phyloP scores from a whole-genome alignment of 2,113 vertebrate species.

The Scomber japonicus region DNA sequence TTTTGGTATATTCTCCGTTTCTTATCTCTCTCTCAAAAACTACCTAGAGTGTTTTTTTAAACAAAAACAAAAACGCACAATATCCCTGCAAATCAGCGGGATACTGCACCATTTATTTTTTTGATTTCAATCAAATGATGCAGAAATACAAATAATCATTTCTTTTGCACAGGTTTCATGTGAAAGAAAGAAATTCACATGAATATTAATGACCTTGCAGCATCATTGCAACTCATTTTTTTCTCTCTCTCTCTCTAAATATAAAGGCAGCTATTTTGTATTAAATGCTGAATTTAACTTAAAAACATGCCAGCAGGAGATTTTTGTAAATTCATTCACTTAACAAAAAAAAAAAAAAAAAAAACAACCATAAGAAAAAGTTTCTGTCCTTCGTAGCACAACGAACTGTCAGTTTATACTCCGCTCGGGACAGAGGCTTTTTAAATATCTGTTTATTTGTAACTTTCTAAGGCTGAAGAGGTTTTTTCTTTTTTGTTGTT shows the following conservation, averaged over 20 bases:
- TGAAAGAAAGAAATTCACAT: constrained; percentile 2
- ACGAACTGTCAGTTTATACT: not conserved
- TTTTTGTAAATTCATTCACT: constrained; percentile 20
- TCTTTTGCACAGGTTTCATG: constrained; percentile 1
- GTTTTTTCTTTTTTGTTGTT: not conserved
- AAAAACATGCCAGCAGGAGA: constrained; percentile 57
- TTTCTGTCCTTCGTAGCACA: constrained; percentile 6
- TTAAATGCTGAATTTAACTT: constrained; percentile 29
- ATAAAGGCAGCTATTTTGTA: constrained; percentile 63
- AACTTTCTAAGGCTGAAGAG: not conserved
- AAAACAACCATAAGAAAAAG: no score
- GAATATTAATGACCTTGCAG: not conserved
- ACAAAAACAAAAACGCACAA: not conserved
- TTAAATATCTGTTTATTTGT: not conserved
- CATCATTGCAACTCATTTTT: constrained; percentile 17
- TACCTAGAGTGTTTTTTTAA: not conserved
- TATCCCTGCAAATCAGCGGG: not conserved
- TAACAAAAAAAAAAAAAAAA: no score
- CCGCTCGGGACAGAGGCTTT: constrained; percentile 24
- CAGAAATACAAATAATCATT: not conserved
- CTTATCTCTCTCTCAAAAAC: not conserved
- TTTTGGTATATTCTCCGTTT: not conserved
- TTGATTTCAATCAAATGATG: not conserved
- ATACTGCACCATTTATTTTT: not conserved
- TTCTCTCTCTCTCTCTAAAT: not conserved